Conservation (phyloP, 2,888 invertebrate species). For the Coecobrya sp. region DNA sequence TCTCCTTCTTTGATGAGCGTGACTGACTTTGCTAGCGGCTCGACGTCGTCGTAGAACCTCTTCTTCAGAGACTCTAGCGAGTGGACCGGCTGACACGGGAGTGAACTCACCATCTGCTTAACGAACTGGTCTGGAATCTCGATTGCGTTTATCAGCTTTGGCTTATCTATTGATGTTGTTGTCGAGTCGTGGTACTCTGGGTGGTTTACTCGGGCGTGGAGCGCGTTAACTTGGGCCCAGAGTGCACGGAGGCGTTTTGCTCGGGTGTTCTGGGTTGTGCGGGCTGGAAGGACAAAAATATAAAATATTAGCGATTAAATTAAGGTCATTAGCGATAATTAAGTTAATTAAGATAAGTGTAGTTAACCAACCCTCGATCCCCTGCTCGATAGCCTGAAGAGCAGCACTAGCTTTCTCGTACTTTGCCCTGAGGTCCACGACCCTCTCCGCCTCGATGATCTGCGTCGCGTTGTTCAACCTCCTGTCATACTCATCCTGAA, state of each 20-base stretch:
- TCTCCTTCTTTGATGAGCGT: constrained; percentile 83
- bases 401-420: constrained; percentile 84
- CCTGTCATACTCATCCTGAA: constrained; percentile 82
- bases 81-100: constrained; percentile 81
- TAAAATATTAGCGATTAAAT: too few relatives aligned
- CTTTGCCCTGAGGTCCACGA: constrained; percentile 83
- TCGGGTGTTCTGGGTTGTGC: constrained; percentile 76
- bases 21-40: constrained; percentile 81
- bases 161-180: constrained; percentile 42
- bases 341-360: too few relatives aligned
- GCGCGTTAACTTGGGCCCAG: constrained; percentile 82
- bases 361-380: constrained; percentile 80
- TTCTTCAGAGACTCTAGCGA: constrained; percentile 81
- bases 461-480: constrained; percentile 72
- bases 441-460: constrained; percentile 82
- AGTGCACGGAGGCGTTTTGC: constrained; percentile 82
- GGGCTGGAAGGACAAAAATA: too few relatives aligned
- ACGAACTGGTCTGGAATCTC: constrained; percentile 80
- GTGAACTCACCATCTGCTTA: constrained; percentile 76
- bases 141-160: neutral
- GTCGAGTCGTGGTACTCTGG: constrained; percentile 49
- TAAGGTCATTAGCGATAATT: neutral
- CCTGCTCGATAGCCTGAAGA: constrained; percentile 83
- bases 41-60: constrained; percentile 83
- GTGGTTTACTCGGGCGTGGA: constrained; percentile 57